A percentile compares a stretch with the other conserved stretches of the same genome.
Conservation (phyloP, 2,888 invertebrate genomes). For the Mythimna pallens region DNA sequence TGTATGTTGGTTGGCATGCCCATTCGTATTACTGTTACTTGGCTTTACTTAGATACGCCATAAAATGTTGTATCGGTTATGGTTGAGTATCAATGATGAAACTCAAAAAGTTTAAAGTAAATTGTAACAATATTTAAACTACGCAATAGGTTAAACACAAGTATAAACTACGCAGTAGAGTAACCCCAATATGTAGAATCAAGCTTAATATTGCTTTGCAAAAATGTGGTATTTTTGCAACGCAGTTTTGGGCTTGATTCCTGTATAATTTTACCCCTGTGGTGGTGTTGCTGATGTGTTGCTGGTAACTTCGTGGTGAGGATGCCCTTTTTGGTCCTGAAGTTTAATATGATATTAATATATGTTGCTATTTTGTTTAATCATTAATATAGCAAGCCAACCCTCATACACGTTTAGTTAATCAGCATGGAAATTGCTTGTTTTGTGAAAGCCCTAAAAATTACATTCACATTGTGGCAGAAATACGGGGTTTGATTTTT, state of each 20-base stretch:
- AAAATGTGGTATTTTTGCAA: neutral
- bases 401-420: neutral
- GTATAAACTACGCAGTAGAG: too few species aligned
- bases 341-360: neutral
- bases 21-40: constrained; percentile 23
- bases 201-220: neutral
- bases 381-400: neutral
- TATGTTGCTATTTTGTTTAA: neutral
- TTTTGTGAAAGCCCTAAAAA: neutral
- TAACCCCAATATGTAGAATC: neutral
- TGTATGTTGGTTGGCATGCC: constrained; percentile 44
- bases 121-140: neutral
- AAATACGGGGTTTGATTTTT: constrained; percentile 23
- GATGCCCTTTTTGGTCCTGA: neutral
- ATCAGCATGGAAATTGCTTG: neutral
- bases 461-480: neutral
- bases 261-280: neutral
- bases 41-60: constrained; percentile 1
- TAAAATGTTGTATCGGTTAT: constrained; percentile 6
- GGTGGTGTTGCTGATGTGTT: neutral
- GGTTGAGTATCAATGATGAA: neutral
- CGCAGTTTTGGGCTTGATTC: too few species aligned
- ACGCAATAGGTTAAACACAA: neutral
- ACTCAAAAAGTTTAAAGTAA: neutral
- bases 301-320: neutral